Conservation (phyloP, 2,797 vertebrate species). For the Spondyliosoma cantharus region DNA sequence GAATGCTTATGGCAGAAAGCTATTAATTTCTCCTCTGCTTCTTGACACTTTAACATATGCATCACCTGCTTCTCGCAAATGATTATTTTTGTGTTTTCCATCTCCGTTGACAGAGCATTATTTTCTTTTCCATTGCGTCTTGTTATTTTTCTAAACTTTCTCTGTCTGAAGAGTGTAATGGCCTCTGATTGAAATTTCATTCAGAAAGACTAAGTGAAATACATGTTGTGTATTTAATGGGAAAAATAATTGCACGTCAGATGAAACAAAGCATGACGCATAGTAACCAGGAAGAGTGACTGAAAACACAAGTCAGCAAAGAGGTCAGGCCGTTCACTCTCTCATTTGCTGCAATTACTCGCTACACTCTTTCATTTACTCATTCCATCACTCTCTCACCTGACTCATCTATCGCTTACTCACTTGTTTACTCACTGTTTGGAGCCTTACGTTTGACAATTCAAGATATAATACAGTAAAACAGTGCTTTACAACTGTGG, state of each 20-base stretch:
- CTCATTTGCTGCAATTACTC: constrained; percentile 71
- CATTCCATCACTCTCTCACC: constrained; percentile 58
- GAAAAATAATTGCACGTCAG: constrained; percentile 92
- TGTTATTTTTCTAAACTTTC: constrained; percentile 88
- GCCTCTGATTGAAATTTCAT: constrained; percentile 89
- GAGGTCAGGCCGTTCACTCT: constrained; percentile 83
- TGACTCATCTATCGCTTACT: constrained; percentile 48
- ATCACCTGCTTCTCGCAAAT: constrained; percentile 85
- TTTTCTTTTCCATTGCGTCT: constrained; percentile 86
- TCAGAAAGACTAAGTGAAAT: constrained; percentile 87
- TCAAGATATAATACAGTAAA: neutral
- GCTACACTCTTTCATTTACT: constrained; percentile 62
- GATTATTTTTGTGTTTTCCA: constrained; percentile 85
- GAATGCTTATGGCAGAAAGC: constrained; percentile 87
- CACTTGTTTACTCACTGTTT: neutral
- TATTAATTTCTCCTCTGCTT: constrained; percentile 87
- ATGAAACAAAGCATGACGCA: constrained; percentile 88
- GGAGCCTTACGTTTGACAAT: neutral
- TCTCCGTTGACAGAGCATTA: constrained; percentile 85
- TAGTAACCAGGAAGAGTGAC: constrained; percentile 86
- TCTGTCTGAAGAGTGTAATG: constrained; percentile 85
- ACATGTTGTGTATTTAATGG: constrained; percentile 90
- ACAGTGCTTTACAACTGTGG: neutral
- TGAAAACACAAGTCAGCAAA: constrained; percentile 86
- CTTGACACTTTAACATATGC: constrained; percentile 88